Conservation (phyloP, 2,888 invertebrate species). For the Mythimna albipuncta region DNA sequence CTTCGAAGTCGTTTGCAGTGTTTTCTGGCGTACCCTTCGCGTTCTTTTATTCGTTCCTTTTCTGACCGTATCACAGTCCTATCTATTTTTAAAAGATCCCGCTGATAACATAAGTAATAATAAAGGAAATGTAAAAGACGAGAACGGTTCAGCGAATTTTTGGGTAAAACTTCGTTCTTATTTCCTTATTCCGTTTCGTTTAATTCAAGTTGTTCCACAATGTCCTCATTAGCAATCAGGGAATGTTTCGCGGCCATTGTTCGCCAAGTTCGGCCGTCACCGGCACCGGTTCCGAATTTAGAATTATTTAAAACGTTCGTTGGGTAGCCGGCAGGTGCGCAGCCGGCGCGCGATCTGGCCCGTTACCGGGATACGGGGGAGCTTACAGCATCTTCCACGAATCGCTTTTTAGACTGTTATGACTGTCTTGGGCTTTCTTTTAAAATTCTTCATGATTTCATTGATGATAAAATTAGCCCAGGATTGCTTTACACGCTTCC, state of each 20-base stretch:
- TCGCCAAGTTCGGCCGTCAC: constrained; percentile 84
- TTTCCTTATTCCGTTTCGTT: constrained; percentile 81
- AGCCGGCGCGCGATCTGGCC: constrained; percentile 52
- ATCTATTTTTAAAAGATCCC: constrained; percentile 48
- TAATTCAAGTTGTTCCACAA: constrained; percentile 84
- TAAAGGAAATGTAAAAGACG: constrained; percentile 68
- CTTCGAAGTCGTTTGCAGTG: constrained; percentile 45
- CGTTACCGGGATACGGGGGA: constrained; percentile 57
- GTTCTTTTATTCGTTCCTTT: constrained; percentile 50
- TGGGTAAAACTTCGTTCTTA: constrained; percentile 68
- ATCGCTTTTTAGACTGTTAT: constrained; percentile 73
- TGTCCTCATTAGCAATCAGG: constrained; percentile 88
- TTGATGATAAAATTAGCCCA: neutral
- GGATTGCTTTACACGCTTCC: neutral
- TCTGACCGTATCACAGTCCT: constrained; percentile 47
- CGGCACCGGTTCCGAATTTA: constrained; percentile 82
- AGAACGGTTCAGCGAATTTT: constrained; percentile 68
- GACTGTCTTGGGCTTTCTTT: constrained; percentile 50
- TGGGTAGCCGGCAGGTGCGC: constrained; percentile 76
- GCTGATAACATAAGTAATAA: constrained; percentile 62
- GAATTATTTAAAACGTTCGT: constrained; percentile 83
- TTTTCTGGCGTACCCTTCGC: constrained; percentile 42
- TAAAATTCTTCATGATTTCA: constrained; percentile 2
- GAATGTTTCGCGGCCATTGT: constrained; percentile 86
- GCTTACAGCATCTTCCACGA: constrained; percentile 59